Evolutionary conservation across 1,140 invertebrate genomes (phyloP), one percentile per base, ranked within the genome.

Genomic region (Listronotus oregonensis): DNA sequence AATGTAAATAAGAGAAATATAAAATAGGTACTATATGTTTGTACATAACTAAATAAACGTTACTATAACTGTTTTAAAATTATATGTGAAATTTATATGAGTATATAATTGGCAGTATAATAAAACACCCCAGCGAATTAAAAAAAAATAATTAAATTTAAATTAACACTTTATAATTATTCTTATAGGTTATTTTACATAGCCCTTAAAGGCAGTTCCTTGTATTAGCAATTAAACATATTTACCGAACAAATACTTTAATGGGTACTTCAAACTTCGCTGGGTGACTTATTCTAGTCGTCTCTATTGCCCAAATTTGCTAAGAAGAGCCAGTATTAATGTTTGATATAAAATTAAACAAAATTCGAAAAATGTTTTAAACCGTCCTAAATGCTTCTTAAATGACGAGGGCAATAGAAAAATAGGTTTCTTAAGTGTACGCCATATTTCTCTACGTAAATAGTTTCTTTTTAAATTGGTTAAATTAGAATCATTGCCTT

Each of bases 261-360:
- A 37, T 12, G 7, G 11, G 7, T 32, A 32, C 43, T 37, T 66
- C 71, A 14, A 11, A 32, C 43, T 37, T 66, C 71, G 72, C 69
- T 70, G 73, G 72, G 71, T 72, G 61, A 56, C 64, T 64, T 54
- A 73, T 68, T 78, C 77, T 78, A 78, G 77, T 78, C 77, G 61
- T 56, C 34, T 37, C 71, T 66, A 70, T 70, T 71, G 68, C 68
- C 67, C 65, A 59, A 70, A 70, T 70, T 66, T 61, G 62, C 69
- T 69, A 72, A 73, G 72, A 73, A 74, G 69, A 75, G 75, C 75
- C 74, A 77, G 73, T 78, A 78, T 78, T 78, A 73, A 66, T 17
- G 46, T 66, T 64, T 68, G 62, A 61, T 52, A 68, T 44, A 64
- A 64, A 56, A 34, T 17, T n/a, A 58, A 65, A 63, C 40, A 59